These are phyloP conservation scores for Temnothorax rugatulus DNA, from an alignment of 2,888 invertebrate species.

Conservation along the genomic window DNA sequence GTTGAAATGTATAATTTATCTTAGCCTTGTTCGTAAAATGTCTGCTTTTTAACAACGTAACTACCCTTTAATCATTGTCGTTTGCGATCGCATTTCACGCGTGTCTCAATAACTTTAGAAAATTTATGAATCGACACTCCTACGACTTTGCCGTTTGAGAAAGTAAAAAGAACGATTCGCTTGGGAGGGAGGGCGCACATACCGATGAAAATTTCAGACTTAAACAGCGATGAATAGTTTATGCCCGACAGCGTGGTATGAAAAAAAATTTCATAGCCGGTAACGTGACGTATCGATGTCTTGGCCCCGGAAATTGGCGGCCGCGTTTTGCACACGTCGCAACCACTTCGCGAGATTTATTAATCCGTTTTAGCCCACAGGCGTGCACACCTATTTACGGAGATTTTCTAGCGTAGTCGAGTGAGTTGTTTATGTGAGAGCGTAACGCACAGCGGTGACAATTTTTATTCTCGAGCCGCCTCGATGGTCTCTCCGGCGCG, in stretches of 20 bases:
- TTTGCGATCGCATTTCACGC: constrained; percentile 17
- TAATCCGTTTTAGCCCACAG: constrained; percentile 34
- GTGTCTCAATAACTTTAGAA: constrained; percentile 29
- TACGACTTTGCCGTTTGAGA: neutral
- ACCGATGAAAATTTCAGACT: constrained; percentile 33
- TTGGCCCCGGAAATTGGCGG: constrained; percentile 41
- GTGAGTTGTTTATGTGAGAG: constrained; percentile 53
- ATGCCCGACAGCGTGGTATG: neutral
- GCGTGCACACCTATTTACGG: constrained; percentile 17
- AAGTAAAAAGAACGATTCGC: neutral
- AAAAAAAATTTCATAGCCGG: neutral
- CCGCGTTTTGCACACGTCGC: constrained; percentile 7
- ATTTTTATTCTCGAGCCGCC: constrained; percentile 49
- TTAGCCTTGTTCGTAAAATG: neutral
- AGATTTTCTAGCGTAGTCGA: constrained; percentile 5
- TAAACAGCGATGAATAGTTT: constrained; percentile 19
- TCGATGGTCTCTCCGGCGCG: neutral
- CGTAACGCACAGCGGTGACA: constrained; percentile 21
- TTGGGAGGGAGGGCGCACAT: neutral
- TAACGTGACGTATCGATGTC: constrained; percentile 47
- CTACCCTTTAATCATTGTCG: constrained; percentile 31
- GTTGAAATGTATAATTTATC: neutral
- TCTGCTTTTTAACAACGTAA: neutral
- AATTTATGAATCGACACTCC: constrained; percentile 1
- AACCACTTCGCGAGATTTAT: constrained; percentile 35